Conservation (phyloP, 2,113 vertebrate species). For the Hydropotes inermis region DNA sequence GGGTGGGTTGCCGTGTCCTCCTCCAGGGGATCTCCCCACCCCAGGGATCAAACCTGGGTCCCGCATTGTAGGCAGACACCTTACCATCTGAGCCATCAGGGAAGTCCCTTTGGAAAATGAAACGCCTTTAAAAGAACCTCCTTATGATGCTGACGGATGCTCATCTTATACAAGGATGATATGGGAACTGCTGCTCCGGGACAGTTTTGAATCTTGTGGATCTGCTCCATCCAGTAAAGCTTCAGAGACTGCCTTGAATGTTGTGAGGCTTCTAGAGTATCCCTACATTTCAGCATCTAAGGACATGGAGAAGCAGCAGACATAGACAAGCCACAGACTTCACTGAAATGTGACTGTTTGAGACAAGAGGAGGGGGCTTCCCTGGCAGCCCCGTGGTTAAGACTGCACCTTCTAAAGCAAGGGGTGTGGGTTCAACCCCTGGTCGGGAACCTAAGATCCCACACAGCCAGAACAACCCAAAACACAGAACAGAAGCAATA, state of each 20-base stretch:
- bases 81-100: background rate
- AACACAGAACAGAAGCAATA: background rate
- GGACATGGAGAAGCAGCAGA: fast-evolving
- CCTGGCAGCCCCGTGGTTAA: background rate
- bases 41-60: background rate
- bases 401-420: background rate
- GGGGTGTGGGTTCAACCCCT: background rate
- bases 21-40: background rate
- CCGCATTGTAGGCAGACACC: background rate
- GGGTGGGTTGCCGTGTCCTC: background rate
- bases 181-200: background rate
- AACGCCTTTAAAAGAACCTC: background rate
- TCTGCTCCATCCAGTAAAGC: too few relatives aligned
- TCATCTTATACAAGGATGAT: fast-evolving
- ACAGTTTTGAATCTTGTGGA: background rate
- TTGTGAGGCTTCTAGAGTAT: background rate
- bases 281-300: background rate
- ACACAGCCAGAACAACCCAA: background rate
- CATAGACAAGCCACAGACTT: fast-evolving
- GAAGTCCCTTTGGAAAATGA: background rate
- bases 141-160: fast-evolving
- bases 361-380: background rate
- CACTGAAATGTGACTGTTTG: fast-evolving
- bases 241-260: background rate
- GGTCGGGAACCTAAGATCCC: fast-evolving